Evolutionary conservation across 2,113 vertebrate genomes (phyloP).

Genomic region (zebrafish (Danio rerio)): DNA sequence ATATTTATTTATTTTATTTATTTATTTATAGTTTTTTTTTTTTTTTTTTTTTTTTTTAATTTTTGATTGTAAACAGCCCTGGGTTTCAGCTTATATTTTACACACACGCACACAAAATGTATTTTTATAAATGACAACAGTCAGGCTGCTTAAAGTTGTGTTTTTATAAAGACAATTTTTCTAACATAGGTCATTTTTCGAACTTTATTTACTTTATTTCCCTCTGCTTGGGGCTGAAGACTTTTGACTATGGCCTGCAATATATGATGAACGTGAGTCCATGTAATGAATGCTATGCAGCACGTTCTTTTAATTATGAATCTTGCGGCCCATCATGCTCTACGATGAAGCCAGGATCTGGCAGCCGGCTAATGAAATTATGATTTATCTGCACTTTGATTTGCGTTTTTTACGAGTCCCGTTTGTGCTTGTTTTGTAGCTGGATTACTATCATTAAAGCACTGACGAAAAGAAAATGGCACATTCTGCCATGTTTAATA

Average conservation of each 20-base stretch:
- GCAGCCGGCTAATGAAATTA: slow-evolving; percentile 55
- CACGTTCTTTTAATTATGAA: slow-evolving; percentile 51
- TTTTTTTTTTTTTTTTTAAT: too few species aligned
- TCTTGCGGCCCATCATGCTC: background rate
- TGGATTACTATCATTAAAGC: slow-evolving; percentile 53
- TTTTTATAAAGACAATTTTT: slow-evolving; percentile 18
- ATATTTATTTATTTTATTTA: too few species aligned
- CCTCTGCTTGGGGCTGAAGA: slow-evolving; percentile 4
- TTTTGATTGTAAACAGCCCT: too few species aligned
- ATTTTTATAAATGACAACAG: background rate
- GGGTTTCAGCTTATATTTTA: too few species aligned
- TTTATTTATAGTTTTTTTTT: too few species aligned
- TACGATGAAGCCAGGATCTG: slow-evolving; percentile 27
- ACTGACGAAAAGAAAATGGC: slow-evolving; percentile 44
- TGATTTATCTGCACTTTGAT: slow-evolving; percentile 55
- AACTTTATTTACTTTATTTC: slow-evolving; percentile 13
- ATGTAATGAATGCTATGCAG: background rate
- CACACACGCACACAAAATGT: too few species aligned
- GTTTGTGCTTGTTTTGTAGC: slow-evolving; percentile 29
- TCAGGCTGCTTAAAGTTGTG: slow-evolving; percentile 10
- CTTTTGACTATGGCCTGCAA: slow-evolving; percentile 14
- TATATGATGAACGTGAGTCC: slow-evolving; percentile 6
- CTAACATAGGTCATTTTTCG: background rate
- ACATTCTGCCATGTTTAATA: slow-evolving; percentile 36
- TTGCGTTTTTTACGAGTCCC: slow-evolving; percentile 35